Percentiles rank a stretch among this genome's conserved stretches.
Evolutionary conservation across 2,797 vertebrate genomes (phyloP).

Genomic region (Schizothorax lantsangensis): DNA sequence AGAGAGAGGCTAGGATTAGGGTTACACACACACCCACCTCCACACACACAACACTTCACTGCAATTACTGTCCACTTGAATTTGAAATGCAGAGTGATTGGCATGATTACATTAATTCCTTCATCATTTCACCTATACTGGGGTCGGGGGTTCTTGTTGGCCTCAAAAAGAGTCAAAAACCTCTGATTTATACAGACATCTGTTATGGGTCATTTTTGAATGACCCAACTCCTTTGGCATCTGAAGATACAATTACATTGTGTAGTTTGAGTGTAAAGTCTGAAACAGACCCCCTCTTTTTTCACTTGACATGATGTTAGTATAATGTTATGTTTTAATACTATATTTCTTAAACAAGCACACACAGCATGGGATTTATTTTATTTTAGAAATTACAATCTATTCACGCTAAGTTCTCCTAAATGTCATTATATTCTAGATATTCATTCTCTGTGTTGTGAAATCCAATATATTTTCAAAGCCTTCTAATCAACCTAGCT

Average conservation of each 20-base stretch:
- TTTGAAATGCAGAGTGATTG: conserved; percentile 42
- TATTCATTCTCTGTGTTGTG: neutral
- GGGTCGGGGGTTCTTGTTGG: neutral
- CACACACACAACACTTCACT: conserved; percentile 32
- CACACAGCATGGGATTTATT: neutral
- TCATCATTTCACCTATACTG: neutral
- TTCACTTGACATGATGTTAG: neutral
- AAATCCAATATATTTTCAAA: conserved; percentile 27
- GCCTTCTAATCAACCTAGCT: neutral
- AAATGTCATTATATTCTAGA: conserved; percentile 3
- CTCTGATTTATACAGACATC: neutral
- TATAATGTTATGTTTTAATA: neutral
- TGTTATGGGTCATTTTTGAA: neutral
- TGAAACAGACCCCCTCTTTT: neutral
- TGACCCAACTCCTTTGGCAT: neutral
- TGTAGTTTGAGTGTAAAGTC: neutral
- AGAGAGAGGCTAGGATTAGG: conserved; percentile 30
- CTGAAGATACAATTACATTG: neutral
- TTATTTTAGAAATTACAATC: neutral
- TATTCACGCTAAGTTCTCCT: neutral
- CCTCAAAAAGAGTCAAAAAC: neutral
- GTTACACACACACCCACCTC: neutral
- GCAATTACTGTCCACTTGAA: conserved; percentile 35
- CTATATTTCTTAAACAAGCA: neutral
- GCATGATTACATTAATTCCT: conserved; percentile 41